Base-by-base conservation (phyloP, 2,113 vertebrate species). In the Panthera uncia region DNA sequence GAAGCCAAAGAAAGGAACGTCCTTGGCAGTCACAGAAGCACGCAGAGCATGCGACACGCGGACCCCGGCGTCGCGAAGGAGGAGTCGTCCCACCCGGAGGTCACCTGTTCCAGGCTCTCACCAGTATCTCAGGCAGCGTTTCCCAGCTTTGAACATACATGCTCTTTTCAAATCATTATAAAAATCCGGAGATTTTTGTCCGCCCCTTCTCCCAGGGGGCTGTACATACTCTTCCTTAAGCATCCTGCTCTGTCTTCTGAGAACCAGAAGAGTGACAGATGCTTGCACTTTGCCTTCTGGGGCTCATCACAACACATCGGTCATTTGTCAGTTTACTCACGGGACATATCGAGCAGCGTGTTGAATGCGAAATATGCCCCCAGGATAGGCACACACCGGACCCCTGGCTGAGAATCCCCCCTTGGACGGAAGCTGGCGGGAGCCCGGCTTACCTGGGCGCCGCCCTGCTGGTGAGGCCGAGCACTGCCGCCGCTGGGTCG, bases 401-500 rank as follows among this genome's bases (percentile, higher is more conserved):
- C 0, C 3, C 15, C 8, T 29, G 0, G 0, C 0, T 16, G 38
- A 76, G 73, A 63, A 48, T 6, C 0, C 11, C 4, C 1, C 1
- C n/a, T 12, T 2, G 15, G 3, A 10, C 3, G 52, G 31, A 50
- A 23, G 8, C 27, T 7, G 5, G 1, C 2, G 0, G 1, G 6
- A 21, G 52, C 9, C 8, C 1, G 0, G 11, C 27, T 0, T 0
- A 4, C 5, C 9, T 21, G 12, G 7, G 41, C 0, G 4, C 82
- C 0, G 1, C 31, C 48, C 86, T 89, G 6, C 71, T n/a, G 86
- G 45, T 1, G 27, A 73, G 3, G 76, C 3, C 0, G 15, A 15
- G 85, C 29, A 5, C 27, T 50, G 68, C 61, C 5, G 52, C 18
- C 5, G 33, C 18, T 31, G 5, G 29, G 45, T 21, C 10, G 7